These are phyloP conservation scores for Nemotelus pantherinus DNA, from an alignment of 2,888 invertebrate genomes.

Conservation along the genomic window DNA sequence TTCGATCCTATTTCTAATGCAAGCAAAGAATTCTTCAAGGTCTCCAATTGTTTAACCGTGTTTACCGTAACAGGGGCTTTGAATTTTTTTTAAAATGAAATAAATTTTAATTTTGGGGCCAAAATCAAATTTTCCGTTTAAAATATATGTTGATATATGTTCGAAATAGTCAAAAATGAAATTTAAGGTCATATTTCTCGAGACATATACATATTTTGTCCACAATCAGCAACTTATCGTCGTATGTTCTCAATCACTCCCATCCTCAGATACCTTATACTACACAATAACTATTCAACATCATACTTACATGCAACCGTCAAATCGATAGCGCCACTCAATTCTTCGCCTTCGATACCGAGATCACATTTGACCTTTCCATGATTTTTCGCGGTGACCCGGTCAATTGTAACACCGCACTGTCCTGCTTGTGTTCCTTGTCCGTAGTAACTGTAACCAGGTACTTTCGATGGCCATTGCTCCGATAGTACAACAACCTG, in stretches of 20 bases:
- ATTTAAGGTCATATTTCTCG: no score
- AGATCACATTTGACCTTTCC: constrained; percentile 76
- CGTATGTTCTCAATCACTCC: neutral
- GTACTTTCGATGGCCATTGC: constrained; percentile 60
- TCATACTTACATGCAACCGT: constrained; percentile 77
- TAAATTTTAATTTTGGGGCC: no score
- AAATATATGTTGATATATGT: no score
- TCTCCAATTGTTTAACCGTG: no score
- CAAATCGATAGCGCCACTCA: constrained; percentile 70
- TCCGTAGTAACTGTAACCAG: constrained; percentile 68
- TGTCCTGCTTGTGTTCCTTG: constrained; percentile 71
- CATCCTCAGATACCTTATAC: neutral
- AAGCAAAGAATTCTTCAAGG: no score
- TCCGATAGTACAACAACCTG: constrained; percentile 66
- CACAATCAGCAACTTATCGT: no score
- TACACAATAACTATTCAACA: neutral
- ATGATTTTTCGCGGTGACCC: constrained; percentile 73
- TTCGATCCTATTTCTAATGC: no score
- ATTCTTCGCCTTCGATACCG: constrained; percentile 70
- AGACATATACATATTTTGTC: no score
- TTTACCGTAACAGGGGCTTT: no score
- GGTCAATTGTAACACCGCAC: constrained; percentile 76
- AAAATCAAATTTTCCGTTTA: no score
- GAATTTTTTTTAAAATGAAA: no score
- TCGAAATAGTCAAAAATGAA: no score